Conservation (phyloP, 2,113 vertebrate species). For the Cochlearius cochlearius region DNA sequence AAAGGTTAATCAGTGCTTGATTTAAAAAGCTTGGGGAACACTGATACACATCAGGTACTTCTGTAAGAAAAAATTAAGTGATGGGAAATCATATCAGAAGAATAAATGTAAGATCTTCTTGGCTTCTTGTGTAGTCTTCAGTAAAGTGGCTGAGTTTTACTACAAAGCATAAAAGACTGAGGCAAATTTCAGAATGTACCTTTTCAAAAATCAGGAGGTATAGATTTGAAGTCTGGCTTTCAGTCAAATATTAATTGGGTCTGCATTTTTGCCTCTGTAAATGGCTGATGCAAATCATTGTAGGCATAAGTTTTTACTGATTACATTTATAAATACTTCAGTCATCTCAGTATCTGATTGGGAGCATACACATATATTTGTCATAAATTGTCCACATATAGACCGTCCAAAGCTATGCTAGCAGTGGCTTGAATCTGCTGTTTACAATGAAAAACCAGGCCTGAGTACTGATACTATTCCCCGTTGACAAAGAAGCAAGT, state of each 20-base stretch:
- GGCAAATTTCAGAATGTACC: not conserved
- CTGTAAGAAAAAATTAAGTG: not conserved
- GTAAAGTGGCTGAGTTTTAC: not conserved
- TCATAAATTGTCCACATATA: not conserved
- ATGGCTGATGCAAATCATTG: not conserved
- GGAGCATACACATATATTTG: not conserved
- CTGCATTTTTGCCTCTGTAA: not conserved
- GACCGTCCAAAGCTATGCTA: not conserved
- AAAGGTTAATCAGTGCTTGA: not conserved
- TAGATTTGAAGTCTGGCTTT: not conserved
- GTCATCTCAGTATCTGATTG: not conserved
- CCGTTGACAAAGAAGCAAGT: not conserved
- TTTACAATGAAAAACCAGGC: not conserved
- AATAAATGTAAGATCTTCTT: not conserved
- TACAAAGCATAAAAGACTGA: not conserved
- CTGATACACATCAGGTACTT: not conserved
- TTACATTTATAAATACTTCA: not conserved
- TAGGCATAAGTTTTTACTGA: not conserved
- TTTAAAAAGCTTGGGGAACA: not conserved
- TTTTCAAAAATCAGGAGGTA: not conserved
- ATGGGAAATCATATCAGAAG: not conserved
- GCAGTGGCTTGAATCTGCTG: not conserved
- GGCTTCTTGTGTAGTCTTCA: not conserved
- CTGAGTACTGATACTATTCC: not conserved
- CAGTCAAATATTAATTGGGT: not conserved